Evolutionary conservation across 1,140 invertebrate species (phyloP).

Genomic region (Neodiprion pinetum): DNA sequence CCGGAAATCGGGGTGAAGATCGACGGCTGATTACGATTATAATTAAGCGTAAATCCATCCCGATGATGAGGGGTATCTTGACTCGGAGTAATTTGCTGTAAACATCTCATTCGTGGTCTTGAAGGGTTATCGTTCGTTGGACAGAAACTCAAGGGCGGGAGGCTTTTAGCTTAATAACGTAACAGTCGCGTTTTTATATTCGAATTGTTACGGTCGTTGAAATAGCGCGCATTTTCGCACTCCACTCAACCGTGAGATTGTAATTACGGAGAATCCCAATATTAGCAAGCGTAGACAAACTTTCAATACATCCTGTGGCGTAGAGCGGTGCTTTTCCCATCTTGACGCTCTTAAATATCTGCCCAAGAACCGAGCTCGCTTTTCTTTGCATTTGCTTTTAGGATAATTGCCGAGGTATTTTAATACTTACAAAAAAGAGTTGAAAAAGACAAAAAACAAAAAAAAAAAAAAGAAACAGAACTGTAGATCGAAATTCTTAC

Average conservation of each 20-base stretch:
- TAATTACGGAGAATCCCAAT: constrained; percentile 40
- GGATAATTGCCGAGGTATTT: neutral
- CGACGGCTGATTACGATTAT: neutral
- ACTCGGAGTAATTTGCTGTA: constrained; percentile 4
- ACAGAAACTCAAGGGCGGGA: constrained; percentile 13
- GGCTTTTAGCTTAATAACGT: constrained; percentile 42
- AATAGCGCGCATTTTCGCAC: neutral
- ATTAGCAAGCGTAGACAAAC: constrained; percentile 22
- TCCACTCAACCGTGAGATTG: neutral
- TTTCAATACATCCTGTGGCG: constrained; percentile 9
- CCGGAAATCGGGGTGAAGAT: neutral
- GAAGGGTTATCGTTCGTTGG: neutral
- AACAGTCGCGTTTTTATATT: constrained; percentile 20
- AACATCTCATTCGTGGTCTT: constrained; percentile 9
- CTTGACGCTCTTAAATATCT: neutral
- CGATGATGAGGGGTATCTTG: neutral
- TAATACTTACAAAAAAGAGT: neutral
- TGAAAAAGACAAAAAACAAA: too few relatives aligned
- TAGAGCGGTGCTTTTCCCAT: constrained; percentile 1
- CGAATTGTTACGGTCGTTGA: neutral
- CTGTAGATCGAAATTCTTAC: neutral
- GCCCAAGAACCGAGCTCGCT: neutral
- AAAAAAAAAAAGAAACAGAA: neutral
- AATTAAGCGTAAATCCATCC: neutral
- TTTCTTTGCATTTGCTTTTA: neutral